phyloP scores from a whole-genome alignment of 2,888 invertebrate genomes.

The Augiades crinisus region DNA sequence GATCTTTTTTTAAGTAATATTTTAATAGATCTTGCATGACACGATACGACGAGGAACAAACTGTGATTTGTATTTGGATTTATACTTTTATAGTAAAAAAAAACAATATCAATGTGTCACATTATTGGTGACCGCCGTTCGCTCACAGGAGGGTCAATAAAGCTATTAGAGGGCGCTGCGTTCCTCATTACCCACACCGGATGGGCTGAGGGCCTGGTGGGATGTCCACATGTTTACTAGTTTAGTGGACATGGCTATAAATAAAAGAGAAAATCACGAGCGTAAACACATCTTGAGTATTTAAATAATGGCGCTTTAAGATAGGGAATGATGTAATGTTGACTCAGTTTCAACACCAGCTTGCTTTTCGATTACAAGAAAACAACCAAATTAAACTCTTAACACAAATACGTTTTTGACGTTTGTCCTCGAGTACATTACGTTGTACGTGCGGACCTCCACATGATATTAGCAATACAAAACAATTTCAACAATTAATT shows the following conservation, averaged over 20 bases:
- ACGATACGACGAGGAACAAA: no score
- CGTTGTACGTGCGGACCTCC: no score
- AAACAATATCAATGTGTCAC: not conserved
- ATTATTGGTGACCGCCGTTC: conserved; percentile 6
- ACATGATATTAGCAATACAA: no score
- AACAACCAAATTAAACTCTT: no score
- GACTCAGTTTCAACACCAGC: no score
- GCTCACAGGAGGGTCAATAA: conserved; percentile 53
- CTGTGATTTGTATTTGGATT: not conserved
- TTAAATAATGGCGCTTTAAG: not conserved
- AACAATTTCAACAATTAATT: no score
- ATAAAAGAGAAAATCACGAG: not conserved
- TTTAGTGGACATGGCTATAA: not conserved
- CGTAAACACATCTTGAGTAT: not conserved
- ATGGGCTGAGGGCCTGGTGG: conserved; percentile 37
- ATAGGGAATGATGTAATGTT: no score
- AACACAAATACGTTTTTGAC: no score
- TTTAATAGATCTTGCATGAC: no score
- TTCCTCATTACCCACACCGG: conserved; percentile 51
- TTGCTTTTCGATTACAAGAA: no score
- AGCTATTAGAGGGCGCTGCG: conserved; percentile 63
- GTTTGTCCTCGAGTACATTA: no score
- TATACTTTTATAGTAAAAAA: not conserved
- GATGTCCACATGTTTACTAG: not conserved
- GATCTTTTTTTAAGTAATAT: no score